A percentile compares a stretch with the other conserved stretches of the same genome.
Conservation (phyloP, 2,797 vertebrate genomes). For the Diceros bicornis region DNA sequence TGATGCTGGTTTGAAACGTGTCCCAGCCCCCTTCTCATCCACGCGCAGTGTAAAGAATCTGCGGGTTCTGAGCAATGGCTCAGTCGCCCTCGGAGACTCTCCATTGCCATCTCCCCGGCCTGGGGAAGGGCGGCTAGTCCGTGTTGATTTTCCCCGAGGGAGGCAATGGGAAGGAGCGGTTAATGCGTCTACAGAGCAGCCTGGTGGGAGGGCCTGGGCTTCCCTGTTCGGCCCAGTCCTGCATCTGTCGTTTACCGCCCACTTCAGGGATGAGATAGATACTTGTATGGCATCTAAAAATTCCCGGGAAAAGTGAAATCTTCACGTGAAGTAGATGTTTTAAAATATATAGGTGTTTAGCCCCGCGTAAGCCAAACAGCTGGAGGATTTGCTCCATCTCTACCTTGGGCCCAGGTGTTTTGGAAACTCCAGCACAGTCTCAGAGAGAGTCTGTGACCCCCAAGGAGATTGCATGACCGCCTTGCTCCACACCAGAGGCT, state of each 20-base stretch:
- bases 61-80: accelerated
- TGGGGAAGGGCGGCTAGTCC: not conserved
- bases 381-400: not conserved
- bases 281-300: not conserved
- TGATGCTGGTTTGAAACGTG: too few relatives aligned
- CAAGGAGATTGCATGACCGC: not conserved
- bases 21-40: not conserved
- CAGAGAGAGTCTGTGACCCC: not conserved
- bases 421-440: not conserved
- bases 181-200: not conserved
- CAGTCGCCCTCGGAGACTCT: not conserved
- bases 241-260: not conserved
- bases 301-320: not conserved
- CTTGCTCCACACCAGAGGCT: not conserved
- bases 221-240: accelerated
- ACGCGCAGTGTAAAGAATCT: accelerated
- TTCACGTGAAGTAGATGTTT: not conserved
- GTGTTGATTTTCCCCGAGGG: not conserved
- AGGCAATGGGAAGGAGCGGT: not conserved
- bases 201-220: not conserved
- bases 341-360: not conserved
- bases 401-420: too few relatives aligned
- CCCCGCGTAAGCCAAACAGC: not conserved
- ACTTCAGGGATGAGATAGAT: not conserved
- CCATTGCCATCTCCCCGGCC: accelerated